These are phyloP conservation scores for Scaptomyza tumidula DNA, from an alignment of 2,888 invertebrate species.

Conservation along the genomic window DNA sequence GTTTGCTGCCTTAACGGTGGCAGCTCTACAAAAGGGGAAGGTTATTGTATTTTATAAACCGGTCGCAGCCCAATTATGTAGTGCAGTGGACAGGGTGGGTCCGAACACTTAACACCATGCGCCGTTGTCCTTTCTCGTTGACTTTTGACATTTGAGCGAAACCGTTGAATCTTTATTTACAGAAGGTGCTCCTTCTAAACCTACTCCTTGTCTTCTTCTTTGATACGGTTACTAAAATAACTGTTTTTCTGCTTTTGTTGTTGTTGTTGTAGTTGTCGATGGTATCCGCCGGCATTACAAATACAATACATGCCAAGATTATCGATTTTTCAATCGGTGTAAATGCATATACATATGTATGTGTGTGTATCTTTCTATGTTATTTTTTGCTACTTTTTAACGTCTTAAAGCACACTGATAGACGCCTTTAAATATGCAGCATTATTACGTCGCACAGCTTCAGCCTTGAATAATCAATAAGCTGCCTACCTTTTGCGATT, in stretches of 20 bases:
- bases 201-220: constrained; percentile 4
- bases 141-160: constrained; percentile 46
- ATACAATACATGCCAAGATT: constrained; percentile 47
- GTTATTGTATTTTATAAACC: constrained; percentile 31
- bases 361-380: constrained; percentile 2
- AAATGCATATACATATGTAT: constrained; percentile 26
- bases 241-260: constrained; percentile 34
- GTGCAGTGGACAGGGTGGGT: constrained; percentile 26
- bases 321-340: constrained; percentile 68
- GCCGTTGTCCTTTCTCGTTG: constrained; percentile 33
- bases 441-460: constrained; percentile 19
- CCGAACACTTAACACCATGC: constrained; percentile 27
- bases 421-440: constrained; percentile 51
- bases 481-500: neutral
- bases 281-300: constrained; percentile 60
- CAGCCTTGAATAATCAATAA: constrained; percentile 51
- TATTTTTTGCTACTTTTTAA: constrained; percentile 66
- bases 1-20: constrained; percentile 34
- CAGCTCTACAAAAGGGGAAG: constrained; percentile 20
- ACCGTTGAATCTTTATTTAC: constrained; percentile 22
- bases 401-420: constrained; percentile 21
- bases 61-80: constrained; percentile 35
- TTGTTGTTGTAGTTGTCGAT: constrained; percentile 54
- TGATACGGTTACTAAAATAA: constrained; percentile 3
- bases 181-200: constrained; percentile 19